Percentiles rank a stretch among this genome's conserved stretches.
Evolutionary conservation across 2,113 vertebrate species (phyloP).

Genomic region (Oxyruncus cristatus): DNA sequence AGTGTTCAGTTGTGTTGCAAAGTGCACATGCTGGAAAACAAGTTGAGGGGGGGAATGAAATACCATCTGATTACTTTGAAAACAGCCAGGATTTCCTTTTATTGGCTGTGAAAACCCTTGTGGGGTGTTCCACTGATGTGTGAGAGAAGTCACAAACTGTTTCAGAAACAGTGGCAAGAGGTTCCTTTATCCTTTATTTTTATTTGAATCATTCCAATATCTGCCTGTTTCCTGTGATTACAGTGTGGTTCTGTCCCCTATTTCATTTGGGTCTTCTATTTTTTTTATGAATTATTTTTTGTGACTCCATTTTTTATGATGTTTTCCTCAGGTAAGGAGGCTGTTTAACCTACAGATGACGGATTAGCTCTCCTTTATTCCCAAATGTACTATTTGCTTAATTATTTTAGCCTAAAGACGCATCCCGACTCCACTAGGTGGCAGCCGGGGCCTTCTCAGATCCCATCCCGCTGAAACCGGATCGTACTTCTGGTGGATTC

Average conservation of each 20-base stretch:
- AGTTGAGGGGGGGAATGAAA: not conserved
- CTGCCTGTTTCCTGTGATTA: not conserved
- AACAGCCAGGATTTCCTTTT: not conserved
- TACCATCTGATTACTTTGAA: not conserved
- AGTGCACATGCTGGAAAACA: not conserved
- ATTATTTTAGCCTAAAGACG: not conserved
- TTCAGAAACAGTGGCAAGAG: not conserved
- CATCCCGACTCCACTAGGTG: constrained; percentile 30
- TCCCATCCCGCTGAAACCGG: accelerated
- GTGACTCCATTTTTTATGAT: not conserved
- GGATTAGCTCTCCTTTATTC: not conserved
- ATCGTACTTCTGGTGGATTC: accelerated
- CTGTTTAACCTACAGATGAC: not conserved
- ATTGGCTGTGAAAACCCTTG: accelerated
- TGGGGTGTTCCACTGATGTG: not conserved
- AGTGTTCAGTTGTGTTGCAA: not conserved
- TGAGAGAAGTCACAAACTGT: not conserved
- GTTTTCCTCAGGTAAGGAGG: not conserved
- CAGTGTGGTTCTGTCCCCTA: not conserved
- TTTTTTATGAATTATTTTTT: too few species aligned
- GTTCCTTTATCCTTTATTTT: not conserved
- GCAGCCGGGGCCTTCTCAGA: not conserved
- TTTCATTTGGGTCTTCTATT: not conserved
- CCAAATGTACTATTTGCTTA: accelerated
- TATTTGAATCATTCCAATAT: too few species aligned